A percentile compares a stretch with the other conserved stretches of the same genome.
phyloP scores from a whole-genome alignment of 2,888 invertebrate species.

The Cantharis nigra region DNA sequence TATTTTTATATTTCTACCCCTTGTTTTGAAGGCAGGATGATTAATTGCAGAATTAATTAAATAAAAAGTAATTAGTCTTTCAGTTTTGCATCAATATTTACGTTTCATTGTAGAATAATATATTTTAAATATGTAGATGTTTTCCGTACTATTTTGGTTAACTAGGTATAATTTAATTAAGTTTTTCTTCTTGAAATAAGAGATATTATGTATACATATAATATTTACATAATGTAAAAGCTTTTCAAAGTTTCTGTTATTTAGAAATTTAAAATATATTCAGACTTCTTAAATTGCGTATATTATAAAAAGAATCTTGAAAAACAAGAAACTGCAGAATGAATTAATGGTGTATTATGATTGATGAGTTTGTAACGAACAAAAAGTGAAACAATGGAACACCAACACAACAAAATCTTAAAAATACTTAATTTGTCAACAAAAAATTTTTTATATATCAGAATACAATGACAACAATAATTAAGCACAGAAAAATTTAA shows the following conservation, averaged over 20 bases:
- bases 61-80: background rate
- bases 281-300: background rate
- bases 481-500: background rate
- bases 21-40: background rate
- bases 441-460: background rate
- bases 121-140: background rate
- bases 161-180: background rate
- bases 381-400: background rate
- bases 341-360: background rate
- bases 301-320: background rate
- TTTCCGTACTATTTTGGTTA: background rate
- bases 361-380: background rate
- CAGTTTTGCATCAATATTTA: background rate
- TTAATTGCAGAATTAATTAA: background rate
- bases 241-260: background rate
- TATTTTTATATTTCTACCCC: background rate
- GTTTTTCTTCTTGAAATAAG: background rate
- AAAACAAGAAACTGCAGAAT: background rate
- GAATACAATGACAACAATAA: background rate
- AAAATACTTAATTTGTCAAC: background rate
- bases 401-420: background rate
- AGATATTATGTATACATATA: background rate
- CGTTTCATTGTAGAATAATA: background rate
- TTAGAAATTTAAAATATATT: background rate
- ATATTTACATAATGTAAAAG: background rate